Percentiles rank a stretch among this genome's conserved stretches.
phyloP scores from a whole-genome alignment of 1,140 invertebrate genomes.

The Drosophila serrata region DNA sequence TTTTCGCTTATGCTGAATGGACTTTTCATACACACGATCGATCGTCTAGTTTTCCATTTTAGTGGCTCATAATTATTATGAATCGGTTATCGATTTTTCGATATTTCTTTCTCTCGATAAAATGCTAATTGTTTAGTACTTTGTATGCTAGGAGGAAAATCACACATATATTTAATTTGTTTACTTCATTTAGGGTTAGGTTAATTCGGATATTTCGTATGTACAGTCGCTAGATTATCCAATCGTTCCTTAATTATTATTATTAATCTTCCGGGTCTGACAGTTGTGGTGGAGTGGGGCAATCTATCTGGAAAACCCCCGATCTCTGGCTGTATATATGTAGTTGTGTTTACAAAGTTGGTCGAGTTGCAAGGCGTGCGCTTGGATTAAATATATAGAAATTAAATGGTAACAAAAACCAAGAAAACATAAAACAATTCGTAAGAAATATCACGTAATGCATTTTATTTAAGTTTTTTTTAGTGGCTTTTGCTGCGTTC shows the following conservation, averaged over 20 bases:
- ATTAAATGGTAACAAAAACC: conserved; percentile 2
- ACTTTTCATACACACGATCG: conserved; percentile 63
- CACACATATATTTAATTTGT: conserved; percentile 64
- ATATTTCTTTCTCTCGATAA: conserved; percentile 43
- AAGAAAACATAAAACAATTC: conserved; percentile 61
- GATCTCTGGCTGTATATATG: conserved; percentile 8
- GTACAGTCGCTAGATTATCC: conserved; percentile 58
- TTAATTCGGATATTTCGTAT: conserved; percentile 57
- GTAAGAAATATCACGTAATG: conserved; percentile 82
- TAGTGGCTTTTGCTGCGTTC: conserved; percentile 48
- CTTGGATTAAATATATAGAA: conserved; percentile 13
- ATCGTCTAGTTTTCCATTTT: conserved; percentile 39
- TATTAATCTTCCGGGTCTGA: conserved; percentile 14
- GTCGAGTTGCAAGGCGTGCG: conserved; percentile 68
- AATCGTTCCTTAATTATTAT: conserved; percentile 13
- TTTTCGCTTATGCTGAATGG: conserved; percentile 63
- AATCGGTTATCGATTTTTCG: conserved; percentile 33
- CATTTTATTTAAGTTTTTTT: conserved; percentile 76
- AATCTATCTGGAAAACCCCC: conserved; percentile 34
- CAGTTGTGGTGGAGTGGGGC: conserved; percentile 24
- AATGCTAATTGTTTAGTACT: conserved; percentile 58
- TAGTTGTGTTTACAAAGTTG: conserved; percentile 55
- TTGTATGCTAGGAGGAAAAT: conserved; percentile 77
- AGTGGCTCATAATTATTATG: conserved; percentile 55
- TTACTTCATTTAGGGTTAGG: conserved; percentile 34